Conservation (phyloP, 2,113 vertebrate species). For the Otis tarda region DNA sequence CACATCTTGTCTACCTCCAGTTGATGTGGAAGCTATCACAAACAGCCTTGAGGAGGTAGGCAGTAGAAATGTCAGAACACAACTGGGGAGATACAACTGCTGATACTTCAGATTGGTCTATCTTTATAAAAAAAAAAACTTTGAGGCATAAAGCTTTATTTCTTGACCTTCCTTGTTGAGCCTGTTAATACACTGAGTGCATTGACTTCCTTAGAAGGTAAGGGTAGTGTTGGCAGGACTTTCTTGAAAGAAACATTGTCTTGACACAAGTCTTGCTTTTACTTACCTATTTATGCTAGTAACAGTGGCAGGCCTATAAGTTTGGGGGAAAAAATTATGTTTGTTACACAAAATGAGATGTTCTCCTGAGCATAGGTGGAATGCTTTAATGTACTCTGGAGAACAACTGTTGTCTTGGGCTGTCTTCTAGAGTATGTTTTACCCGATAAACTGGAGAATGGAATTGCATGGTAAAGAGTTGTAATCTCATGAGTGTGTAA, state of each 20-base stretch:
- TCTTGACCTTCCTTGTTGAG: not conserved
- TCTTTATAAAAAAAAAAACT: not conserved
- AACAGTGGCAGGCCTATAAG: not conserved
- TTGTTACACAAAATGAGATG: not conserved
- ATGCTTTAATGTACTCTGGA: not conserved
- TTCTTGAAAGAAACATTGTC: not conserved
- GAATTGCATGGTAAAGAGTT: not conserved
- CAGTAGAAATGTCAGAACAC: not conserved
- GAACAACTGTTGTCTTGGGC: not conserved
- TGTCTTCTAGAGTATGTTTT: not conserved
- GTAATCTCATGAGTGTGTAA: not conserved
- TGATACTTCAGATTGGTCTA: too few relatives aligned
- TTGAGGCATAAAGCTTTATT: not conserved
- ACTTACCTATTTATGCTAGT: not conserved
- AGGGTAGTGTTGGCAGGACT: not conserved
- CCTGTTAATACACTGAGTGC: not conserved
- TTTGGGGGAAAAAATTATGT: not conserved
- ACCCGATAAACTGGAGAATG: not conserved
- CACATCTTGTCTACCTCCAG: not conserved
- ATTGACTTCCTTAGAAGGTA: not conserved
- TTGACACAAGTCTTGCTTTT: not conserved
- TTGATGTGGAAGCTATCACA: not conserved
- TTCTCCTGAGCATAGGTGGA: not conserved
- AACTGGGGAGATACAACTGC: not conserved
- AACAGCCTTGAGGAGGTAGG: not conserved